Evolutionary conservation across 2,888 invertebrate genomes (phyloP), one percentile per base, ranked within the genome.

Genomic region (Pilophorus perplexus): DNA sequence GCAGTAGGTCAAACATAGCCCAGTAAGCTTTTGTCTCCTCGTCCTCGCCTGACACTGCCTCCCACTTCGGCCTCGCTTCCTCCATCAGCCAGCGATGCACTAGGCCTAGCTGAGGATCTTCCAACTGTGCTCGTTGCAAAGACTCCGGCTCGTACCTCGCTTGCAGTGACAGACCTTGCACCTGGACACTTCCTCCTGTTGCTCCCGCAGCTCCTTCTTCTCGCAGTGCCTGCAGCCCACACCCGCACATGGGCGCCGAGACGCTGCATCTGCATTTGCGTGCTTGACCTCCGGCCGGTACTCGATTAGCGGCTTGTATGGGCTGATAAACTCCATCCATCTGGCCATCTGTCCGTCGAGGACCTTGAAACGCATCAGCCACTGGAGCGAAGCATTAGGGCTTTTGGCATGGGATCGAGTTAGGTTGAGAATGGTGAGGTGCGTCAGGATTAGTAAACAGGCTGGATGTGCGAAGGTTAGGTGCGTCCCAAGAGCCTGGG

Each of bases 311-410:
- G 25, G 5, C 12, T 42, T 25, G 25, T 27, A 44, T 2, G 25
- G 42, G 6, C n/a, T 16, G 14, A 60, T 10, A 23, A 12, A 12
- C 16, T 75, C 73, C 3, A 75, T 52, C 74, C 74, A 76, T 59
- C 74, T 69, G 8, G 74, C 75, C 33, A 64, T 33, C 28, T 64
- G 64, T 14, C 64, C 50, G 20, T 64, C 64, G 5, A 6, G 28
- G 12, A 6, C 22, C 37, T 50, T 48, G 18, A 46, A 50, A 20
- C 20, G 25, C 23, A 20, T 18, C 14, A 42, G 22, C 50, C 64
- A 64, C 48, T 20, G 14, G 37, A 50, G 23, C 2, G 50, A 64
- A 3, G 64, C 23, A 38, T 64, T n/a, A n/a, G n/a, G n/a, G n/a
- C n/a, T n/a, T n/a, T n/a, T n/a, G n/a, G n/a, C n/a, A n/a, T n/a